Percentiles rank a stretch among this genome's conserved stretches.
These are phyloP conservation scores for Lacanobia oleracea DNA, from an alignment of 2,888 invertebrate species.

Conservation along the genomic window DNA sequence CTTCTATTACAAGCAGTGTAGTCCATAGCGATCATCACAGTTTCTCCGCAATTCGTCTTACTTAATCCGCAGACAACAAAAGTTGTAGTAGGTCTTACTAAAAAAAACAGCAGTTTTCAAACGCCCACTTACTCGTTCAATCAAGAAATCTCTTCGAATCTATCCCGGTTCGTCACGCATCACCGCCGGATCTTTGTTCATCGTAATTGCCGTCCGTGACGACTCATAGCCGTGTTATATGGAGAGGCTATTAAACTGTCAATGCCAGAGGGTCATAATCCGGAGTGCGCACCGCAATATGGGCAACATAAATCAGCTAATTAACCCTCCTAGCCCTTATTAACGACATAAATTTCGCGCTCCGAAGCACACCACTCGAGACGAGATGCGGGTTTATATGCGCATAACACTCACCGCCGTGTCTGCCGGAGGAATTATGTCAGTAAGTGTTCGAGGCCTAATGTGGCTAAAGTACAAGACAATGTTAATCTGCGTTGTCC, in stretches of 20 bases:
- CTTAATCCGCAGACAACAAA: constrained; percentile 44
- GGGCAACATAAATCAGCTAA: constrained; percentile 88
- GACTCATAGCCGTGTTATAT: constrained; percentile 69
- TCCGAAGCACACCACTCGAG: constrained; percentile 81
- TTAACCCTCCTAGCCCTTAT: constrained; percentile 88
- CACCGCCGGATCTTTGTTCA: constrained; percentile 73
- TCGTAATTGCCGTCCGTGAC: constrained; percentile 73
- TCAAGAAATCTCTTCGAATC: constrained; percentile 61
- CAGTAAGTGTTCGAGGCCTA: constrained; percentile 62
- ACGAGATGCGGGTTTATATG: constrained; percentile 84
- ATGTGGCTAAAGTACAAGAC: constrained; percentile 69
- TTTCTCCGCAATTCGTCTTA: constrained; percentile 54
- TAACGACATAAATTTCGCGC: constrained; percentile 89
- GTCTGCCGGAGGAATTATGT: constrained; percentile 65
- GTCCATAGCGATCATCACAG: constrained; percentile 28
- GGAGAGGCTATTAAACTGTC: constrained; percentile 84
- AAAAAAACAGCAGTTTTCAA: constrained; percentile 52
- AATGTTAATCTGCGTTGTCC: constrained; percentile 70
- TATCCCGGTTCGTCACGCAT: constrained; percentile 71
- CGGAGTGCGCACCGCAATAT: constrained; percentile 84
- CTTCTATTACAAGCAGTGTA: constrained; percentile 31
- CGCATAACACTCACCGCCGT: constrained; percentile 77
- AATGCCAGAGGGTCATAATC: constrained; percentile 82
- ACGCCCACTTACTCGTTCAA: constrained; percentile 51
- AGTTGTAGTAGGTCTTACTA: constrained; percentile 23